These are phyloP conservation scores for Pandion haliaetus DNA, from an alignment of 2,113 vertebrate species.

Conservation along the genomic window DNA sequence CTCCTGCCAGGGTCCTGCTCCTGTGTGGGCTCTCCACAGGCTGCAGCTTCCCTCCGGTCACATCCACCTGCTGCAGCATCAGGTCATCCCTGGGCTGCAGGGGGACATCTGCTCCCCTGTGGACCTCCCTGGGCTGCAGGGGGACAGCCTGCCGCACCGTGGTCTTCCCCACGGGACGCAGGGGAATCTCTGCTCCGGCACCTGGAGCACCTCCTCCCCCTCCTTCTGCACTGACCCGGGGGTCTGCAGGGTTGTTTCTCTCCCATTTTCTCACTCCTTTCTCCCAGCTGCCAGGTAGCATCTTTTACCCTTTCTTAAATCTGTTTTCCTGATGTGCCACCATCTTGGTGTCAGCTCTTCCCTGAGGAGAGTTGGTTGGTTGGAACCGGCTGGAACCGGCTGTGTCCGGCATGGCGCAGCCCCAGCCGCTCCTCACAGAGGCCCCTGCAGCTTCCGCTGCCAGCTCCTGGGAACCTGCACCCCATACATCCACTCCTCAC, in stretches of 20 bases:
- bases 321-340: background rate
- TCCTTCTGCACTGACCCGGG: background rate
- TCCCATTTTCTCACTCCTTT: background rate
- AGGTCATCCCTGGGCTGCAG: background rate
- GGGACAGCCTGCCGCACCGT: background rate
- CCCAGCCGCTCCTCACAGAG: background rate
- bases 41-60: background rate
- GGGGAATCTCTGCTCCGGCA: background rate
- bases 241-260: background rate
- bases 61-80: background rate
- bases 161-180: fast-evolving
- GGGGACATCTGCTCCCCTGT: background rate
- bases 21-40: fast-evolving
- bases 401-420: fast-evolving
- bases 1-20: background rate
- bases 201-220: background rate
- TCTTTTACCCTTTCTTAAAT: background rate
- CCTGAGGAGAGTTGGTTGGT: fast-evolving
- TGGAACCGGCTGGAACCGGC: background rate
- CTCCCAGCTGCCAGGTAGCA: fast-evolving
- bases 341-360: background rate
- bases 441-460: background rate
- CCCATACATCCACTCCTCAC: background rate
- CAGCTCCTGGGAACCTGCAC: too few relatives aligned
- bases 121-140: background rate